A percentile compares a stretch with the other conserved stretches of the same genome.
Conservation (phyloP, 2,113 vertebrate genomes). For the Desmodus rotundus region DNA sequence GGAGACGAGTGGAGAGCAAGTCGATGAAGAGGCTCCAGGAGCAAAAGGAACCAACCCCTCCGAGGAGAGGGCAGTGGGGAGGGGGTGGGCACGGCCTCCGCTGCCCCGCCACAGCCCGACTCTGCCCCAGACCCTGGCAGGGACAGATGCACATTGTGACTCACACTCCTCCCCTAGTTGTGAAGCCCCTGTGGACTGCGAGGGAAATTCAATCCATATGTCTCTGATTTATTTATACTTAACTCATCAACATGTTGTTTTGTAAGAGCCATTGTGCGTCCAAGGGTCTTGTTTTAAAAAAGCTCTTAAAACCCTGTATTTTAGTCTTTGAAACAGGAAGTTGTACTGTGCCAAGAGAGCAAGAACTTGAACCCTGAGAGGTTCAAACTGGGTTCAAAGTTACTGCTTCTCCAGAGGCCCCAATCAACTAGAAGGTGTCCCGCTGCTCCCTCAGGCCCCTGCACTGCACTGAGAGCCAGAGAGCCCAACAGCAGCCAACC, state of each 20-base stretch:
- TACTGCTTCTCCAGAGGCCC: conserved; percentile 28
- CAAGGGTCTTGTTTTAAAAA: conserved; percentile 53
- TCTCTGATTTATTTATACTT: conserved; percentile 66
- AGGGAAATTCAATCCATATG: conserved; percentile 72
- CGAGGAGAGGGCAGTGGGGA: fast-evolving
- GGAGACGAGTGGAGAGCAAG: background rate
- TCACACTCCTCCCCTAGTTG: conserved; percentile 56
- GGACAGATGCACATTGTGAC: conserved; percentile 26
- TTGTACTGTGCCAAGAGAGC: conserved; percentile 56
- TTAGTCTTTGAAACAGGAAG: conserved; percentile 66
- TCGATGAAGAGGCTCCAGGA: background rate
- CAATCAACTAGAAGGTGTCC: background rate
- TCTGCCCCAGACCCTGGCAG: background rate
- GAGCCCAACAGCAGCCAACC: background rate
- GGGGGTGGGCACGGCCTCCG: background rate
- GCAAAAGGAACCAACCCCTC: background rate
- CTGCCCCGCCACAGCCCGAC: background rate
- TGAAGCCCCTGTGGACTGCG: conserved; percentile 53
- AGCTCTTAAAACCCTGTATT: conserved; percentile 48
- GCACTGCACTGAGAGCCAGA: background rate
- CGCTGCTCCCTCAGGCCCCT: background rate
- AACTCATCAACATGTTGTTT: conserved; percentile 73
- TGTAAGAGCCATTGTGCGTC: conserved; percentile 53
- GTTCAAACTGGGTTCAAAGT: conserved; percentile 57
- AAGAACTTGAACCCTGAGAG: conserved; percentile 52